phyloP scores from a whole-genome alignment of 2,888 invertebrate genomes.

The Eustalomyia histrio region DNA sequence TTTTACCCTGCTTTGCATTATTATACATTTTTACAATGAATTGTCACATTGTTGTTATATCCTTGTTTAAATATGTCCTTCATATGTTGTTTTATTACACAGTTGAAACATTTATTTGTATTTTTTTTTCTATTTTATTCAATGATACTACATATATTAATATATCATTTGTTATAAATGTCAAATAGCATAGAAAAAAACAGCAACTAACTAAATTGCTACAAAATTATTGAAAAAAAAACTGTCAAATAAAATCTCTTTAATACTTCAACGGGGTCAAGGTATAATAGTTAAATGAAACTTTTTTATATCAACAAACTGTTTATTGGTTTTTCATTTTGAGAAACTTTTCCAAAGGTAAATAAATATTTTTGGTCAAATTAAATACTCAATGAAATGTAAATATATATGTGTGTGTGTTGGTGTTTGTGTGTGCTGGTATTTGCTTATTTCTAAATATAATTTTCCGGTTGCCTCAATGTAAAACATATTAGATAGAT shows the following conservation, averaged over 20 bases:
- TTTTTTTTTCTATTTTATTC: background rate
- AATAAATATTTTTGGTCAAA: background rate
- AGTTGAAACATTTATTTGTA: background rate
- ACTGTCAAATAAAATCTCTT: background rate
- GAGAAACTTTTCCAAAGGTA: background rate
- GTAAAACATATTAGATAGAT: no score
- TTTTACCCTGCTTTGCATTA: slow-evolving; percentile 11
- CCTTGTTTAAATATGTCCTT: background rate
- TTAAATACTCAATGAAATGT: no score
- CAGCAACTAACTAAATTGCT: no score
- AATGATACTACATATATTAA: background rate
- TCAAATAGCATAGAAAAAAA: background rate
- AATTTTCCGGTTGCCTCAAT: no score
- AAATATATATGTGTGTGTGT: no score
- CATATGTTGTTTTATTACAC: slow-evolving; percentile 3
- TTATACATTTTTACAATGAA: slow-evolving; percentile 9
- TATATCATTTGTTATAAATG: background rate
- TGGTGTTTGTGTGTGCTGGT: no score
- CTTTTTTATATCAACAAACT: background rate
- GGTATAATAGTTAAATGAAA: background rate
- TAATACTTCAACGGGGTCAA: background rate
- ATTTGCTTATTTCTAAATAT: no score
- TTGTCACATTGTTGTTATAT: slow-evolving; percentile 33
- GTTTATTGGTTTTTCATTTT: background rate
- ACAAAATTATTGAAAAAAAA: background rate